These are phyloP conservation scores for Cyanistes caeruleus DNA, from an alignment of 2,113 vertebrate species.

Conservation along the genomic window DNA sequence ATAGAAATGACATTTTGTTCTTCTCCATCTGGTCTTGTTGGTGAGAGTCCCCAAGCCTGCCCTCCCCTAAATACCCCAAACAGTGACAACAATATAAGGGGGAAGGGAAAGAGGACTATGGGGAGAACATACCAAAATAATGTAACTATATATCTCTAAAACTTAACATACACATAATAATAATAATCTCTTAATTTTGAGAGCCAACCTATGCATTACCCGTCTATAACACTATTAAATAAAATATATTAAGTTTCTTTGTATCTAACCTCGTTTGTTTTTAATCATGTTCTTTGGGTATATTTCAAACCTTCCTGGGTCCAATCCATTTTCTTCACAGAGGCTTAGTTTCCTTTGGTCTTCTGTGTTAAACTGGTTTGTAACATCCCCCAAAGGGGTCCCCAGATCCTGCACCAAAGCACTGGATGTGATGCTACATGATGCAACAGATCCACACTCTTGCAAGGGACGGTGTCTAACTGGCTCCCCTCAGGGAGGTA, in stretches of 20 bases:
- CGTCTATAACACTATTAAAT: neutral
- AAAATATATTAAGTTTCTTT: neutral
- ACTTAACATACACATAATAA: too few relatives aligned
- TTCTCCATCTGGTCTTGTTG: too few relatives aligned
- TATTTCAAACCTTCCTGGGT: neutral
- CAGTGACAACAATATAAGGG: too few relatives aligned
- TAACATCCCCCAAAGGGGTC: neutral
- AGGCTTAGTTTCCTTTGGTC: neutral
- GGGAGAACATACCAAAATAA: too few relatives aligned
- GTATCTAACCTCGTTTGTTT: neutral
- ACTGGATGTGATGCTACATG: accelerated
- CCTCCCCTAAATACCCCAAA: too few relatives aligned
- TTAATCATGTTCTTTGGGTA: accelerated
- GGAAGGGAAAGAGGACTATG: too few relatives aligned
- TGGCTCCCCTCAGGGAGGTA: neutral
- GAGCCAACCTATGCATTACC: too few relatives aligned
- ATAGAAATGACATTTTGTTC: too few relatives aligned
- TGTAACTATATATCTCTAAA: too few relatives aligned
- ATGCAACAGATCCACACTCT: neutral
- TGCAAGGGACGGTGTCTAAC: neutral
- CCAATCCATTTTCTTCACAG: accelerated
- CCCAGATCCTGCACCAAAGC: neutral
- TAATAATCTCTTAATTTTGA: too few relatives aligned
- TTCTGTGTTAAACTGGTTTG: neutral
- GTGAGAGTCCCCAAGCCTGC: too few relatives aligned